These are phyloP conservation scores for Liasis olivaceus DNA, from an alignment of 2,797 vertebrate genomes.

Conservation along the genomic window DNA sequence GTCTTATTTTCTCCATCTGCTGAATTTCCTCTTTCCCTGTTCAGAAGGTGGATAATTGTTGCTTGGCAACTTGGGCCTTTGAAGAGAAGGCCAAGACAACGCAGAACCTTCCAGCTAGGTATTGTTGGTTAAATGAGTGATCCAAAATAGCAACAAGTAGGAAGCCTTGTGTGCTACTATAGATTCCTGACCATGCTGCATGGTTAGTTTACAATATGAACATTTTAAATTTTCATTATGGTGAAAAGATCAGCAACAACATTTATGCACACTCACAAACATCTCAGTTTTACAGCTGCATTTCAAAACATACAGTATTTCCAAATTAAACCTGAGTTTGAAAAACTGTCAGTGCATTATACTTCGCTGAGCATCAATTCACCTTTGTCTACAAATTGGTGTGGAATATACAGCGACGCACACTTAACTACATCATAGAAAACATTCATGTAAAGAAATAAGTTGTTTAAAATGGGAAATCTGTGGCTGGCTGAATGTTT, in stretches of 20 bases:
- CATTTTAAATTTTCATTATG: background rate
- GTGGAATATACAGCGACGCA: too few species aligned
- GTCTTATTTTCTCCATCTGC: background rate
- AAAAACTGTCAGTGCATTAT: too few species aligned
- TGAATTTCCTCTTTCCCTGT: constrained; percentile 33
- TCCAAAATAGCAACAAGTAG: constrained; percentile 60
- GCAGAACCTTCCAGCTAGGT: constrained; percentile 48
- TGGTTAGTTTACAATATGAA: constrained; percentile 32
- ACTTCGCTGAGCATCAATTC: too few species aligned
- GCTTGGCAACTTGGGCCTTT: constrained; percentile 53
- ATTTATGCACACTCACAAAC: background rate
- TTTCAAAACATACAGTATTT: background rate
- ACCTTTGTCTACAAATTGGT: too few species aligned
- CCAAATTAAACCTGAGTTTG: background rate
- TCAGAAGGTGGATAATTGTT: constrained; percentile 52
- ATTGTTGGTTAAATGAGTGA: constrained; percentile 54
- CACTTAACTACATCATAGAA: too few species aligned
- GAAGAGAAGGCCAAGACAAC: constrained; percentile 58
- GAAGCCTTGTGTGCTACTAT: constrained; percentile 52
- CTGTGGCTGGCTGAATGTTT: too few species aligned
- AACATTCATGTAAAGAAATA: too few species aligned
- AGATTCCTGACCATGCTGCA: constrained; percentile 66
- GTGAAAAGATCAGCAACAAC: background rate
- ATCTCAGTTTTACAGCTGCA: background rate
- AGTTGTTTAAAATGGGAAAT: too few species aligned